These are phyloP conservation scores for Nanorana parkeri DNA, from an alignment of 2,113 vertebrate species.

Conservation along the genomic window DNA sequence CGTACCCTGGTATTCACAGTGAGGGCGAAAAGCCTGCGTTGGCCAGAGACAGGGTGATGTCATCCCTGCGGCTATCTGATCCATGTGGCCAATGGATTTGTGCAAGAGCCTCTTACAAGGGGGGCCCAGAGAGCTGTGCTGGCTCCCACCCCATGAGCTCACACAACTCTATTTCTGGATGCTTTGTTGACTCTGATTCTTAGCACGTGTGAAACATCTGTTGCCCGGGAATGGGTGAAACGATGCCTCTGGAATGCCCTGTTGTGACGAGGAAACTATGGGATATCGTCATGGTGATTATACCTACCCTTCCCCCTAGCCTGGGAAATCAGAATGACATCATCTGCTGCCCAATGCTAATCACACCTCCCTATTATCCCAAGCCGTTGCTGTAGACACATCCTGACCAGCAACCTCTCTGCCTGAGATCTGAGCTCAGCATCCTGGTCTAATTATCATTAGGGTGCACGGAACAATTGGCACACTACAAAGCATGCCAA, in stretches of 20 bases:
- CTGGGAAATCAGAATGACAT: constrained; percentile 55
- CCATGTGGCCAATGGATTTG: constrained; percentile 56
- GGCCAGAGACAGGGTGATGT: constrained; percentile 51
- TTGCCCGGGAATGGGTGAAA: constrained; percentile 58
- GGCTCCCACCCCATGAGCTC: constrained; percentile 55
- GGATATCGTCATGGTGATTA: constrained; percentile 57
- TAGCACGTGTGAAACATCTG: constrained; percentile 57
- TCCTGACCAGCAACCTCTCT: not conserved
- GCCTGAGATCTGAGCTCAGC: not conserved
- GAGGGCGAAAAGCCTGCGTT: constrained; percentile 50
- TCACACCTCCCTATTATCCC: constrained; percentile 19
- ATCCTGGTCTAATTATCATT: not conserved
- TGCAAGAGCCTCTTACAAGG: constrained; percentile 36
- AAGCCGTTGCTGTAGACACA: not conserved
- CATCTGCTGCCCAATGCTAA: constrained; percentile 23
- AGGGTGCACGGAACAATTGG: not conserved
- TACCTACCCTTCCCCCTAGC: constrained; percentile 42
- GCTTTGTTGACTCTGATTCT: constrained; percentile 53
- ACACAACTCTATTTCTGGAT: constrained; percentile 54
- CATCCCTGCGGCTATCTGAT: constrained; percentile 54
- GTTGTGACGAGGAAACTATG: constrained; percentile 58
- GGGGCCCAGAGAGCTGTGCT: constrained; percentile 40
- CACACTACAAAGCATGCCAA: not conserved
- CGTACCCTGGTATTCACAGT: constrained; percentile 54
- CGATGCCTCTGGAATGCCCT: constrained; percentile 56